Evolutionary conservation across 1,140 invertebrate genomes (phyloP).

Genomic region (Bombus sylvicola): DNA sequence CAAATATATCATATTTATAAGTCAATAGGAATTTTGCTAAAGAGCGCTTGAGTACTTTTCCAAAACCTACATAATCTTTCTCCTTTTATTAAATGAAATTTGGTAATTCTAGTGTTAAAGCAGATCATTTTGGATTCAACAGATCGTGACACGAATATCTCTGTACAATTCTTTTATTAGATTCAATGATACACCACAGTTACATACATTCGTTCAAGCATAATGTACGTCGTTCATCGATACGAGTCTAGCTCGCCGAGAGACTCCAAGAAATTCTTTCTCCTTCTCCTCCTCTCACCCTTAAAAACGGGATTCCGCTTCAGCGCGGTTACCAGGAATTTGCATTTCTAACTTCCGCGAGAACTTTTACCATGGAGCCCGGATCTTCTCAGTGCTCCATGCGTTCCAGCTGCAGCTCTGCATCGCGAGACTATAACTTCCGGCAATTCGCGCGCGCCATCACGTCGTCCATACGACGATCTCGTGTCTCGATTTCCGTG

Average conservation of each 20-base stretch:
- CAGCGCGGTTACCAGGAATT: constrained; percentile 13
- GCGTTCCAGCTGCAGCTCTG: constrained; percentile 6
- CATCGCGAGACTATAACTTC: not conserved
- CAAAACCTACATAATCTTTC: not conserved
- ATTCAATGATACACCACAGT: constrained; percentile 34
- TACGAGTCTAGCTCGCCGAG: not conserved
- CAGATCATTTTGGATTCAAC: constrained; percentile 3
- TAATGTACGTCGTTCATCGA: not conserved
- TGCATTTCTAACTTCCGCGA: constrained; percentile 1
- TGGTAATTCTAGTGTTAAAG: not conserved
- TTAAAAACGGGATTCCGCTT: not conserved
- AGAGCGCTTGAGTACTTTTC: not conserved
- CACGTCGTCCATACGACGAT: not conserved
- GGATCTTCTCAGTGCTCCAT: not conserved
- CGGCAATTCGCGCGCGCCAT: not conserved
- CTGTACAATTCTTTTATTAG: constrained; percentile 46
- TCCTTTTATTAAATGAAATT: not conserved
- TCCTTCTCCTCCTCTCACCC: not conserved
- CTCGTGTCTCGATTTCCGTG: not conserved
- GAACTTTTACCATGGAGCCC: not conserved
- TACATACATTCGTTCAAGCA: constrained; percentile 41
- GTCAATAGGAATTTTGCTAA: not conserved
- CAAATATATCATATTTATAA: not conserved
- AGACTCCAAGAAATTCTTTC: not conserved
- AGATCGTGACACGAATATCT: not conserved